phyloP scores from a whole-genome alignment of 2,888 invertebrate genomes.

The Allacma fusca region DNA sequence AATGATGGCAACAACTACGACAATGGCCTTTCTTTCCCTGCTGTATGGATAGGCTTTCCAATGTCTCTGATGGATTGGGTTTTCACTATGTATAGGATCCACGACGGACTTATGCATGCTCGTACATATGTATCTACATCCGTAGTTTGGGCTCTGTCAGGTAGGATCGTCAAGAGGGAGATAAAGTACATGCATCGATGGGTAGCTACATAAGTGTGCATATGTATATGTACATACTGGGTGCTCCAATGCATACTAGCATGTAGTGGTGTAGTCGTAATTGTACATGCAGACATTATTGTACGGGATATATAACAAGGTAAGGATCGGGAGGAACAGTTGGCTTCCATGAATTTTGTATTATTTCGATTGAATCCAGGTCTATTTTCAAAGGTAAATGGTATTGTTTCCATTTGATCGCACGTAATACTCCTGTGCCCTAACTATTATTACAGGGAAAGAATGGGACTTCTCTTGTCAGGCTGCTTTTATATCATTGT shows the following conservation, averaged over 20 bases:
- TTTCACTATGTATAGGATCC: not conserved
- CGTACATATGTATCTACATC: not conserved
- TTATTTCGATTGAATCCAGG: slow-evolving; percentile 24
- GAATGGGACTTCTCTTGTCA: slow-evolving; percentile 10
- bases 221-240: too few relatives aligned
- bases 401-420: slow-evolving; percentile 18
- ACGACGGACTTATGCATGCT: not conserved
- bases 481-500: not conserved
- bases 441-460: slow-evolving; percentile 8
- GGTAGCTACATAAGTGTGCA: too few relatives aligned
- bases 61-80: not conserved
- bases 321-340: not conserved
- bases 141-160: too few relatives aligned
- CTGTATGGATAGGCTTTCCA: not conserved
- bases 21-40: not conserved
- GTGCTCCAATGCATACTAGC: too few relatives aligned
- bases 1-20: slow-evolving; percentile 9
- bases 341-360: slow-evolving; percentile 31
- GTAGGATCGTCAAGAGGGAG: too few relatives aligned
- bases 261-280: too few relatives aligned
- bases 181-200: too few relatives aligned
- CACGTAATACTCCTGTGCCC: not conserved
- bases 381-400: slow-evolving; percentile 29
- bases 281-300: not conserved
- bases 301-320: not conserved